Conservation (phyloP, 2,797 vertebrate genomes). For the Sebastolobus alascanus region DNA sequence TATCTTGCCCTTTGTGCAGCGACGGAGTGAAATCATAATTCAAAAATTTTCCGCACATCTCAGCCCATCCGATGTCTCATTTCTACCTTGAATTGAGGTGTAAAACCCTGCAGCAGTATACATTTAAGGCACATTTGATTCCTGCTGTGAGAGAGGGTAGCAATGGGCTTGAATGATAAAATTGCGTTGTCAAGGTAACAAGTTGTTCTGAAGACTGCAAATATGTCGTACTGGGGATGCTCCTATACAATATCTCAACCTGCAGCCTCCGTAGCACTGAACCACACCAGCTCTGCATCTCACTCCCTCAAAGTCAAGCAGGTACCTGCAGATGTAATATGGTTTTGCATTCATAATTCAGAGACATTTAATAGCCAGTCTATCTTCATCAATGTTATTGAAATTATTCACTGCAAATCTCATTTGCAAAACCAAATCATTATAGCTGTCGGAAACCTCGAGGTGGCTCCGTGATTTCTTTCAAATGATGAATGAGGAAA, state of each 20-base stretch:
- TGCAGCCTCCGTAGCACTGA: constrained; percentile 61
- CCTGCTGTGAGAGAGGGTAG: constrained; percentile 83
- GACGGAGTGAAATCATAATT: constrained; percentile 39
- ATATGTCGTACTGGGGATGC: constrained; percentile 78
- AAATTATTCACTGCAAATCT: constrained; percentile 61
- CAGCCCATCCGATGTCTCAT: constrained; percentile 45
- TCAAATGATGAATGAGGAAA: constrained; percentile 78
- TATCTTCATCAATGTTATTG: constrained; percentile 60
- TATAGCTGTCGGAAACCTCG: constrained; percentile 65
- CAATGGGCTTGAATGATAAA: constrained; percentile 88
- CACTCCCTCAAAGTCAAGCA: constrained; percentile 46
- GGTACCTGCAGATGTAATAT: constrained; percentile 60
- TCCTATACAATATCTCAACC: constrained; percentile 71
- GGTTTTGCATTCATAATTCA: constrained; percentile 71
- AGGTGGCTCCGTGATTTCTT: constrained; percentile 64
- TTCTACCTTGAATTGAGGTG: constrained; percentile 55
- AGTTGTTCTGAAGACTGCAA: constrained; percentile 85
- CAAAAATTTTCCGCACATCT: constrained; percentile 37
- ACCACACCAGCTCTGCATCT: constrained; percentile 48
- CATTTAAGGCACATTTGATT: constrained; percentile 78
- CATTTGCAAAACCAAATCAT: constrained; percentile 65
- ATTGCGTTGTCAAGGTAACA: constrained; percentile 90
- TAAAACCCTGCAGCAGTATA: constrained; percentile 73
- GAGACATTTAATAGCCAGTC: constrained; percentile 62
- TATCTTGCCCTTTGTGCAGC: constrained; percentile 17